Evolutionary conservation across 1,140 invertebrate species (phyloP).

Genomic region (Dermatophagoides farinae): DNA sequence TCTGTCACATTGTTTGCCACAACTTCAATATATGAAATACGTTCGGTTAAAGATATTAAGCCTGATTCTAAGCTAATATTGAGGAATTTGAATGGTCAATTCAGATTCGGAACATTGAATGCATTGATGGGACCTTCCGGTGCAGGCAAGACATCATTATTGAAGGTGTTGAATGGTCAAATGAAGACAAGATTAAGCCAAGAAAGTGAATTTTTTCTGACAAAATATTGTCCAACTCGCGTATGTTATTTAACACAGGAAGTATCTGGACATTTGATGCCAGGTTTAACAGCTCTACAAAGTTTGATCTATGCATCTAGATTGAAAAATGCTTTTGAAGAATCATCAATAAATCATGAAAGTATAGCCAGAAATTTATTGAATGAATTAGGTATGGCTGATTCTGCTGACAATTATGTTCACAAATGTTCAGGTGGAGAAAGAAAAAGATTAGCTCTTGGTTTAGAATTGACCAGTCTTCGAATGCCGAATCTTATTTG

Average conservation of each 20-base stretch:
- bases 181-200: neutral
- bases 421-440: neutral
- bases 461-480: conserved; percentile 81
- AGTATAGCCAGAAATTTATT: neutral
- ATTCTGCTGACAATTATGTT: neutral
- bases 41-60: neutral
- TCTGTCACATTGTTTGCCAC: neutral
- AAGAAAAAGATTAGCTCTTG: conserved; percentile 45
- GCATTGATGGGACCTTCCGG: conserved; percentile 33
- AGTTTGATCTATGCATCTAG: conserved; percentile 77
- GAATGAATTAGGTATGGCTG: neutral
- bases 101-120: neutral
- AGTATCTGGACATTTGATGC: conserved; percentile 52
- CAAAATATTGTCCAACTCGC: neutral
- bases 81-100: neutral
- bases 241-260: conserved; percentile 38
- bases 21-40: neutral
- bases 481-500: conserved; percentile 4
- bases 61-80: neutral
- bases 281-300: conserved; percentile 65
- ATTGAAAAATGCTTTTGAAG: conserved; percentile 36
- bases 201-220: neutral
- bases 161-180: conserved; percentile 10
- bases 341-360: neutral
- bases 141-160: conserved; percentile 31